Conservation (phyloP, 2,797 vertebrate genomes). For the Agapornis canus region DNA sequence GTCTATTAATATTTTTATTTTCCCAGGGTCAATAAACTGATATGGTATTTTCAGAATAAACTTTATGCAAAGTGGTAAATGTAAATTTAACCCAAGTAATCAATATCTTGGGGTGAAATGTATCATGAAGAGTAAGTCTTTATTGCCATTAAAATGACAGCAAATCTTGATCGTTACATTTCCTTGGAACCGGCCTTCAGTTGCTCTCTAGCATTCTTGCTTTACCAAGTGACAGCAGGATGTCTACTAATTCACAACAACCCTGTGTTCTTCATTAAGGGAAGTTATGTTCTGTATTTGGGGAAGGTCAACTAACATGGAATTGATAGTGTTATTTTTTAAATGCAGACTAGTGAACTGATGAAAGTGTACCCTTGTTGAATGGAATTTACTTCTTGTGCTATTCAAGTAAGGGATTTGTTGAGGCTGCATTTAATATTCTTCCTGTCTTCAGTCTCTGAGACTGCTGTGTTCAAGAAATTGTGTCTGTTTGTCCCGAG, state of each 20-base stretch:
- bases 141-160: background rate
- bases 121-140: background rate
- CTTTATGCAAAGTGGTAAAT: background rate
- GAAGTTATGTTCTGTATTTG: background rate
- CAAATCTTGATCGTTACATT: background rate
- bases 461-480: background rate
- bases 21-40: background rate
- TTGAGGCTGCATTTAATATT: background rate
- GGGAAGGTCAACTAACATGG: background rate
- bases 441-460: background rate
- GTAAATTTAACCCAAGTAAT: background rate
- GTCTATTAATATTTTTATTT: background rate
- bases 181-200: background rate
- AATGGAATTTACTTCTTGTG: background rate
- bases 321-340: background rate
- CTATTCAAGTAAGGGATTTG: background rate
- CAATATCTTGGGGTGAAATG: background rate
- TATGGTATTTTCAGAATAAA: background rate
- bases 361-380: background rate
- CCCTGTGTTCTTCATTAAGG: background rate
- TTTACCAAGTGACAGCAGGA: background rate
- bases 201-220: background rate
- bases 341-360: background rate
- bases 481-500: background rate
- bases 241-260: background rate